Evolutionary conservation across 2,888 invertebrate genomes (phyloP), one percentile per base, ranked within the genome.

Genomic region (Coremacera marginata): DNA sequence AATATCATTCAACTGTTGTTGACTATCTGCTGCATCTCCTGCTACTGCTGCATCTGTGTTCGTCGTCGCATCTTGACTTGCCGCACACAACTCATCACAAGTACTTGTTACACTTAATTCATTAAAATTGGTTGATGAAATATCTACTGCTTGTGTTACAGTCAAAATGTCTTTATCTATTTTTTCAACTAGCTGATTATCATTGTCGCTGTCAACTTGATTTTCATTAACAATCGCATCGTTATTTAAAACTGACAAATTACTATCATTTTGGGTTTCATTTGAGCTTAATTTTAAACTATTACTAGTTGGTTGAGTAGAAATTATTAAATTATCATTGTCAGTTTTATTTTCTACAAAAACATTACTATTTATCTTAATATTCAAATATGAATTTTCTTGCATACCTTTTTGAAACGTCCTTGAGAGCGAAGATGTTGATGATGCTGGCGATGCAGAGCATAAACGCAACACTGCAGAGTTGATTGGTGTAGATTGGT

Each of bases 91-190:
- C 11, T 44, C 44, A 22, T 72, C 60, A 62, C 72, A 19, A 60
- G 22, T 72, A 60, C 57, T 34, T 31, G 27, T 37, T 57, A 57
- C 31, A 37, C 27, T 63, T 14, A 52, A 22, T 49, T 51, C 67
- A 65, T 78, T 78, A 73, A 60, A 79, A 80, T 81, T 81, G 80
- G 81, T 81, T 80, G 79, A 82, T 81, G 80, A 80, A 81, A 81
- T 80, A 82, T 82, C 80, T 74, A 52, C 65, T 52, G 67, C 67
- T 67, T 65, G 74, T 67, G 65, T 74, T 55, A 34, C 5, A 74
- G 5, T 19, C 8, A 55, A 22, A 55, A 37, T 67, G 55, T 74
- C 19, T n/a, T 8, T n/a, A 62, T 8, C 27, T 62, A 22, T 55
- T 5, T 16, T 52, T 52, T 16, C 19, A n/a, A 19, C 19, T 3